A percentile compares a stretch with the other conserved stretches of the same genome.
Conservation (phyloP, 2,888 invertebrate genomes). For the Zelleria hepariella region DNA sequence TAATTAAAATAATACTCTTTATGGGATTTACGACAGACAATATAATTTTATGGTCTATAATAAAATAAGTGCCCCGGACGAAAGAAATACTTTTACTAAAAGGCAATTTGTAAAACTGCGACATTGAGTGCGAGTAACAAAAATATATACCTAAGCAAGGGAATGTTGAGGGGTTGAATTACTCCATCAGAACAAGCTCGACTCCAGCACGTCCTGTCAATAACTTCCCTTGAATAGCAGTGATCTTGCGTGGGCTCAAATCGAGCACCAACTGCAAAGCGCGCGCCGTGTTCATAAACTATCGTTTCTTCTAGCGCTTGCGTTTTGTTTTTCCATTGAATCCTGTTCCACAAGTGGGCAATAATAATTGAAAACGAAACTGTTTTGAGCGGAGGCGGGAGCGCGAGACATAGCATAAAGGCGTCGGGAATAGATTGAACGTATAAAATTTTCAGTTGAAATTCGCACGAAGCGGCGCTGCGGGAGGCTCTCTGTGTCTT, state of each 20-base stretch:
- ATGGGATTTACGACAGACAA: constrained; percentile 49
- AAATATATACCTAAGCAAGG: background rate
- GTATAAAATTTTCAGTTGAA: constrained; percentile 71
- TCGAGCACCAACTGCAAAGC: constrained; percentile 66
- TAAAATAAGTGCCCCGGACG: constrained; percentile 23
- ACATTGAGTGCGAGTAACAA: background rate
- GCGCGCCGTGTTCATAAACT: constrained; percentile 66
- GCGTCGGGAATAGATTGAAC: constrained; percentile 70
- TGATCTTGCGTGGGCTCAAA: constrained; percentile 61
- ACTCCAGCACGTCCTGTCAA: constrained; percentile 65
- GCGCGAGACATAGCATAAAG: constrained; percentile 67
- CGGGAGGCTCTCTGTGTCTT: constrained; percentile 68
- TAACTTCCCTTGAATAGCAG: constrained; percentile 66
- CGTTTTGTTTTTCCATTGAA: constrained; percentile 61
- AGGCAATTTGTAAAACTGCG: no score
- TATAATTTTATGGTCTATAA: constrained; percentile 47
- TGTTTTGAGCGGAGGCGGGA: constrained; percentile 58
- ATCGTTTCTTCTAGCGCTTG: constrained; percentile 62
- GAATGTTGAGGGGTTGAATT: constrained; percentile 23
- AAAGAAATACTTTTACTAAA: background rate
- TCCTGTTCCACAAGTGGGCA: constrained; percentile 71
- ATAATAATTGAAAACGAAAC: constrained; percentile 73
- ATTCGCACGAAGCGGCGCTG: constrained; percentile 65
- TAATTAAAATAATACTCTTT: constrained; percentile 54
- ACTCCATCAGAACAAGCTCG: constrained; percentile 23